These are phyloP conservation scores for Lepetodrilus schrolli DNA, from an alignment of 2,888 invertebrate genomes.

Conservation along the genomic window DNA sequence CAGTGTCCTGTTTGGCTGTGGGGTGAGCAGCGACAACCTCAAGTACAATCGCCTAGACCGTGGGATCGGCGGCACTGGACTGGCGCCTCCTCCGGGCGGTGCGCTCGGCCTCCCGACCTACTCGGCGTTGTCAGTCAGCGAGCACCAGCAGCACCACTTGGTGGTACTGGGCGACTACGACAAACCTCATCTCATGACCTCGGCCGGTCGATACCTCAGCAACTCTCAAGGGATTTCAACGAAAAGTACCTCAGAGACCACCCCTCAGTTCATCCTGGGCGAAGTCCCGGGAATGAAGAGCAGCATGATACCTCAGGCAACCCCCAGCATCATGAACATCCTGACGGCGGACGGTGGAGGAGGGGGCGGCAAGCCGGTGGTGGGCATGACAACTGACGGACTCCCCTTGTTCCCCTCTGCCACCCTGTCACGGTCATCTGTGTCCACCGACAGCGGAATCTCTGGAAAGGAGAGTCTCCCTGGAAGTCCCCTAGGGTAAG, in stretches of 20 bases:
- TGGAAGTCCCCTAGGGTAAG: conserved; percentile 22
- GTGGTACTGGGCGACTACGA: conserved; percentile 9
- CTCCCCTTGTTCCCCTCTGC: neutral
- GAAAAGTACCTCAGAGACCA: conserved; percentile 4
- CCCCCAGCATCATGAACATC: conserved; percentile 25
- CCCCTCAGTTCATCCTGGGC: conserved; percentile 3
- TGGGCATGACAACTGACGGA: neutral
- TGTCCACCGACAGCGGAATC: conserved; percentile 28
- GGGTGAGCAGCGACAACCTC: neutral
- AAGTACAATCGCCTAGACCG: neutral
- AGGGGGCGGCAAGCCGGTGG: neutral
- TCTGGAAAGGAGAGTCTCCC: conserved; percentile 29
- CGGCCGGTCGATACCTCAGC: conserved; percentile 18
- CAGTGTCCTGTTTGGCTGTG: conserved; percentile 9
- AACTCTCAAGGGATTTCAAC: neutral
- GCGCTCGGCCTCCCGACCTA: neutral
- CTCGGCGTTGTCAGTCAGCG: neutral
- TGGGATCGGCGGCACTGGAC: neutral
- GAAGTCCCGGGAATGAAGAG: conserved; percentile 10
- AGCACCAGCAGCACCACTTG: conserved; percentile 16
- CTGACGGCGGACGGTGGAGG: too few species aligned
- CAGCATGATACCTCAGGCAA: conserved; percentile 8
- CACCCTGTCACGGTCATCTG: conserved; percentile 9
- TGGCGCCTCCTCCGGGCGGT: neutral
- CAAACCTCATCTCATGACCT: conserved; percentile 14